Percentiles rank a stretch among this genome's conserved stretches.
phyloP scores from a whole-genome alignment of 2,888 invertebrate species.

The Tanypteryx hageni region DNA sequence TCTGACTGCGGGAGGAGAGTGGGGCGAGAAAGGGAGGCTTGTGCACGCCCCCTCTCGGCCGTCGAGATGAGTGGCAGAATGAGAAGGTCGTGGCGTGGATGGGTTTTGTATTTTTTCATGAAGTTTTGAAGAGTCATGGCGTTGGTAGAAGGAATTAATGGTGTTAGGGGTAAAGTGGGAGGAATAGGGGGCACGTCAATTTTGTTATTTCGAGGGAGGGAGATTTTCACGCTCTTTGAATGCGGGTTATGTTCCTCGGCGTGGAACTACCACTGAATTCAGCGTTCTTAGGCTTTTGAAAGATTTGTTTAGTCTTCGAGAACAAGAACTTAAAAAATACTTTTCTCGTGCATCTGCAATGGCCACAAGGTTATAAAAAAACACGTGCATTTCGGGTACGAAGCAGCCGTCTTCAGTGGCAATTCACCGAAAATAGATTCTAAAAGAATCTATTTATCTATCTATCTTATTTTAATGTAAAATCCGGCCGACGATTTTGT shows the following conservation, averaged over 20 bases:
- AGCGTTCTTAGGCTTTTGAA: too few relatives aligned
- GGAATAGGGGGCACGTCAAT: neutral
- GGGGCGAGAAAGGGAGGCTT: neutral
- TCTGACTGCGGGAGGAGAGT: neutral
- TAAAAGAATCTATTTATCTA: too few relatives aligned
- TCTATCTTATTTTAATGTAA: too few relatives aligned
- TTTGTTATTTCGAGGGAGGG: neutral
- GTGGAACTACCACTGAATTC: too few relatives aligned
- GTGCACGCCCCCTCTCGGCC: neutral
- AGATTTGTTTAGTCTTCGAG: too few relatives aligned
- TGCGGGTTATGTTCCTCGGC: neutral
- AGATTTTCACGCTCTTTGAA: neutral
- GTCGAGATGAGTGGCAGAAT: constrained; percentile 9
- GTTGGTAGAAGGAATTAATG: constrained; percentile 37
- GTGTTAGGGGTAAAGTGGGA: neutral
- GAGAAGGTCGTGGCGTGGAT: neutral
- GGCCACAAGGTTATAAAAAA: too few relatives aligned
- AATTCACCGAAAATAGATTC: too few relatives aligned
- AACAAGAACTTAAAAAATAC: too few relatives aligned
- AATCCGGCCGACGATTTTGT: too few relatives aligned
- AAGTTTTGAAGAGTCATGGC: constrained; percentile 53
- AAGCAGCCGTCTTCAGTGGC: too few relatives aligned
- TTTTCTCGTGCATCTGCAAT: too few relatives aligned
- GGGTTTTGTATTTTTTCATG: neutral
- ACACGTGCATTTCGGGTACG: too few relatives aligned